phyloP scores from a whole-genome alignment of 2,888 invertebrate genomes.

The Elysia crispata region DNA sequence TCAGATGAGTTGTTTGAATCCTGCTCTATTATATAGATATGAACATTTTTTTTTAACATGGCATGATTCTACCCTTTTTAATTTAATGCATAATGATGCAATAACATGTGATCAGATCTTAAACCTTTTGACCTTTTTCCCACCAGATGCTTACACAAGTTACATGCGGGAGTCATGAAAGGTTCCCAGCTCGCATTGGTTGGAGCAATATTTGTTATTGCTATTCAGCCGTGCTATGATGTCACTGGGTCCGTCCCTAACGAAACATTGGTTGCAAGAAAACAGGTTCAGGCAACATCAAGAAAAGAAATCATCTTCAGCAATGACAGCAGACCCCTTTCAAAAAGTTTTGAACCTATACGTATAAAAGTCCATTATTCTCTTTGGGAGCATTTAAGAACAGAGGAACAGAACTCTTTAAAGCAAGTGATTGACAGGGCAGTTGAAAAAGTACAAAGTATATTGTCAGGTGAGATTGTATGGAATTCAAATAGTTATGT shows the following conservation, averaged over 20 bases:
- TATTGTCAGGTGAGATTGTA: conserved; percentile 51
- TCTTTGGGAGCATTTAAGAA: conserved; percentile 16
- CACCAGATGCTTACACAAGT: no score
- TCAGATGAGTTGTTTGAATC: no score
- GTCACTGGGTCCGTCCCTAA: background rate
- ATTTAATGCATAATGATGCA: no score
- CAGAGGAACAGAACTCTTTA: conserved; percentile 50
- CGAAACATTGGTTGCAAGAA: background rate
- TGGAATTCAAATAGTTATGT: background rate
- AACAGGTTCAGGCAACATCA: background rate
- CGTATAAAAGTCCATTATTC: conserved; percentile 36
- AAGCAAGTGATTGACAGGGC: conserved; percentile 56
- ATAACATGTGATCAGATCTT: no score
- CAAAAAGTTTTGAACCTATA: conserved; percentile 12
- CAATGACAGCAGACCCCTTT: background rate
- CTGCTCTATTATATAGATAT: no score
- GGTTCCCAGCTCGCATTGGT: conserved; percentile 30
- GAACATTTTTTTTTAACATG: no score
- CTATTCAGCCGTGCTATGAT: conserved; percentile 40
- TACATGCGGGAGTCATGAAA: conserved; percentile 20
- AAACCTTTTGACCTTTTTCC: no score
- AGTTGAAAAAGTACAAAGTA: conserved; percentile 48
- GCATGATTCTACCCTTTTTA: no score
- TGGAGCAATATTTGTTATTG: conserved; percentile 33
- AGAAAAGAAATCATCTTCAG: background rate